These are phyloP conservation scores for Mustela nigripes DNA, from an alignment of 2,113 vertebrate genomes.

Conservation along the genomic window DNA sequence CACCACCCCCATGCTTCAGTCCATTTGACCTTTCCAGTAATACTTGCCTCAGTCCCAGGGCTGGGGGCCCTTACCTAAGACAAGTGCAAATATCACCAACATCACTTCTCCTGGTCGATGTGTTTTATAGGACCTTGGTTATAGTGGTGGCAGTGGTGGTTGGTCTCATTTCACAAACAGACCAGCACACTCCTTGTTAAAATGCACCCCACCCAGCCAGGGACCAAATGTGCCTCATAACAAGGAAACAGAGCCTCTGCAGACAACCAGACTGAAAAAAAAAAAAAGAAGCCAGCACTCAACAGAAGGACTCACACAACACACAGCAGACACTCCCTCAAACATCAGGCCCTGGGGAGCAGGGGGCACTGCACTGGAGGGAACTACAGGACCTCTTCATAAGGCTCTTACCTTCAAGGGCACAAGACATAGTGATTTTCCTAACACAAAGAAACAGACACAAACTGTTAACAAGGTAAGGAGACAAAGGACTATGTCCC, in stretches of 20 bases:
- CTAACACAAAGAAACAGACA: not conserved
- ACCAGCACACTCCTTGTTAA: not conserved
- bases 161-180: not conserved
- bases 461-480: not conserved
- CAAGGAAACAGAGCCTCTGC: not conserved
- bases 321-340: not conserved
- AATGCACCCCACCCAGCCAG: not conserved
- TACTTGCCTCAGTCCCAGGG: not conserved
- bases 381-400: not conserved
- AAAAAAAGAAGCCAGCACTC: not conserved
- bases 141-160: not conserved
- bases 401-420: not conserved
- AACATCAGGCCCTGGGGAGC: not conserved
- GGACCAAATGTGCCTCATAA: not conserved
- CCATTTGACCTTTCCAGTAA: not conserved
- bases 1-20: not conserved
- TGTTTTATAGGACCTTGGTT: not conserved
- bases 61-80: not conserved
- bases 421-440: not conserved
- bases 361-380: not conserved
- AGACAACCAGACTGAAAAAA: not conserved
- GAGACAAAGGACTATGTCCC: not conserved
- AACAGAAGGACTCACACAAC: not conserved
- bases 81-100: not conserved
- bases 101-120: not conserved